Evolutionary conservation across 2,797 vertebrate genomes (phyloP), one percentile per base, ranked within the genome.

Genomic region (Paedocypris micromegethes): DNA sequence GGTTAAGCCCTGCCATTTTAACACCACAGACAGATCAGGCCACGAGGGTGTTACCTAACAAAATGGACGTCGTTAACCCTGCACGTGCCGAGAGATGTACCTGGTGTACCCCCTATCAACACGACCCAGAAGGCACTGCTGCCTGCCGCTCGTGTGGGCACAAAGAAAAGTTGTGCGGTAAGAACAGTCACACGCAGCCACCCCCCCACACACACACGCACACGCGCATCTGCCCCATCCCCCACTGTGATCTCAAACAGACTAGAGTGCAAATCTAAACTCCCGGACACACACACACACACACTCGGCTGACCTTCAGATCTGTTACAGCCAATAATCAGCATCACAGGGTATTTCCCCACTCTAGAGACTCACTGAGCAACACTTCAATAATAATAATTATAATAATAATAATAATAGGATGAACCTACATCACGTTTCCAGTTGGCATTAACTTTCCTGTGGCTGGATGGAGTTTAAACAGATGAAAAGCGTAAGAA

Each of bases 1-100:
- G 89, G 88, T 91, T 91, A 91, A 91, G 86, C 85, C 85, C 89
- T 91, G 88, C 89, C 88, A 91, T 91, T 91, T 91, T 90, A 89
- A 89, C 87, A 83, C 84, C 87, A 89, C 85, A 88, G 88, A 88
- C 86, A 86, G 87, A 91, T 90, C 88, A 89, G 88, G 88, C 88
- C 89, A 89, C 86, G 83, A 90, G 89, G 88, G 89, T 91, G 89
- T 90, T 91, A 91, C 88, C 88, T 89, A 91, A 91, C 89, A 91
- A 91, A 91, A 90, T 91, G 89, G 88, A 89, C 86, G 89, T 83
- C 83, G 84, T 91, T 91, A 91, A 90, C 89, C 84, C 88, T 88
- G 83, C 82, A 83, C 86, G 81, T 88, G 87, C 89, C 83, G 80
- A 83, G 79, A 83, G 82, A 86, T 86, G 81, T 84, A 89, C 86